A percentile compares a stretch with the other conserved stretches of the same genome.
These are phyloP conservation scores for Drosophila oshimai DNA, from an alignment of 1,140 invertebrate species.

Conservation along the genomic window DNA sequence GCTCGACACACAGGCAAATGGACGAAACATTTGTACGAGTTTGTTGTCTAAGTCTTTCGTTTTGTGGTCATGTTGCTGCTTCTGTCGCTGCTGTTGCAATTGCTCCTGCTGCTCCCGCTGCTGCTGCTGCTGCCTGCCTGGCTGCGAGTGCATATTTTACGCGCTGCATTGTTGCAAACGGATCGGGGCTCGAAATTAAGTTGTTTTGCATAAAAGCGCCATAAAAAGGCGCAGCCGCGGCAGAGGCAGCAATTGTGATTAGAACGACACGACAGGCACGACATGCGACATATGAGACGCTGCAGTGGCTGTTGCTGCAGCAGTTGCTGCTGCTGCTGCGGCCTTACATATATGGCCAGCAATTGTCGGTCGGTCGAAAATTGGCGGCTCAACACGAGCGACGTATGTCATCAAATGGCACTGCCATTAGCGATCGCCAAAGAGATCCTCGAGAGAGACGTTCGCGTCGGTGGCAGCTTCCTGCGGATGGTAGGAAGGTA, in stretches of 20 bases:
- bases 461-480: slow-evolving; percentile 36
- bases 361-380: slow-evolving; percentile 65
- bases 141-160: slow-evolving; percentile 75
- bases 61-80: slow-evolving; percentile 23
- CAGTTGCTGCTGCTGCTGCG: neutral
- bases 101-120: neutral
- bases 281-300: slow-evolving; percentile 73
- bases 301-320: slow-evolving; percentile 2
- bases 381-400: slow-evolving; percentile 75
- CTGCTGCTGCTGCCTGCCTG: slow-evolving; percentile 1
- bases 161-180: slow-evolving; percentile 58
- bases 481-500: slow-evolving; percentile 57
- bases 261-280: slow-evolving; percentile 80
- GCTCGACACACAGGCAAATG: slow-evolving; percentile 52
- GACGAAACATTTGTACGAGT: slow-evolving; percentile 64
- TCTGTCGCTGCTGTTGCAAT: slow-evolving; percentile 39
- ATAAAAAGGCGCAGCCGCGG: slow-evolving; percentile 68
- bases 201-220: slow-evolving; percentile 81
- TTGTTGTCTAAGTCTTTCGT: slow-evolving; percentile 77
- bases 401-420: slow-evolving; percentile 79
- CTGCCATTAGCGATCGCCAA: slow-evolving; percentile 65
- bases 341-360: slow-evolving; percentile 70
- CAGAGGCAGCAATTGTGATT: slow-evolving; percentile 68
- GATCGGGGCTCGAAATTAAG: slow-evolving; percentile 67
- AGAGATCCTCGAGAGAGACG: slow-evolving; percentile 11